A percentile compares a stretch with the other conserved stretches of the same genome.
phyloP scores from a whole-genome alignment of 2,113 vertebrate genomes.

The Crotophaga sulcirostris region DNA sequence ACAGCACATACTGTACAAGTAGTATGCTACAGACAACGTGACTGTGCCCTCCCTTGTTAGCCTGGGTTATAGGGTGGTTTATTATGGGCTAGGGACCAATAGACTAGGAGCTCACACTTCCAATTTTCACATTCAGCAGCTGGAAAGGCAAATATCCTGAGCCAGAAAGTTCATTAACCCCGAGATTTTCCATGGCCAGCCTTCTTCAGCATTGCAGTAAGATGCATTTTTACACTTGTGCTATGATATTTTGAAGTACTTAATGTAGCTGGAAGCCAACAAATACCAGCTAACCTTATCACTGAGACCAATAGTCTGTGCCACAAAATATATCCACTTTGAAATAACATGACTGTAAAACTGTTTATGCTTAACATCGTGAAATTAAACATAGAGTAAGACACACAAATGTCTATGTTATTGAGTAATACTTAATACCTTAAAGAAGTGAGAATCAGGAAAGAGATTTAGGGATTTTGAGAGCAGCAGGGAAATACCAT shows the following conservation, averaged over 20 bases:
- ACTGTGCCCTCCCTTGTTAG: background rate
- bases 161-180: slow-evolving; percentile 32
- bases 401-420: background rate
- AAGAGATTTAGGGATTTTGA: slow-evolving; percentile 39
- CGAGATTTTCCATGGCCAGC: slow-evolving; percentile 33
- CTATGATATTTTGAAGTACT: slow-evolving; percentile 15
- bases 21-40: background rate
- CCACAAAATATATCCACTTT: background rate
- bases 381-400: slow-evolving; percentile 18
- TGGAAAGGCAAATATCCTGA: slow-evolving; percentile 67
- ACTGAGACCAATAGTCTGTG: background rate
- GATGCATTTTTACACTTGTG: slow-evolving; percentile 35
- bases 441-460: slow-evolving; percentile 52
- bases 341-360: slow-evolving; percentile 14
- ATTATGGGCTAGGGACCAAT: background rate
- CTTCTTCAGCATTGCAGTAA: slow-evolving; percentile 2
- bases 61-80: background rate
- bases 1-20: background rate
- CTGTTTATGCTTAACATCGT: background rate
- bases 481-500: slow-evolving; percentile 29
- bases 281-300: background rate
- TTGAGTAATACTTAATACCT: slow-evolving; percentile 25
- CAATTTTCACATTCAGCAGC: slow-evolving; percentile 38
- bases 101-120: slow-evolving; percentile 43
- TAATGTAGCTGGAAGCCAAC: slow-evolving; percentile 25